These are phyloP conservation scores for Drosophila fungiperda DNA, from an alignment of 2,888 invertebrate genomes.

Conservation along the genomic window DNA sequence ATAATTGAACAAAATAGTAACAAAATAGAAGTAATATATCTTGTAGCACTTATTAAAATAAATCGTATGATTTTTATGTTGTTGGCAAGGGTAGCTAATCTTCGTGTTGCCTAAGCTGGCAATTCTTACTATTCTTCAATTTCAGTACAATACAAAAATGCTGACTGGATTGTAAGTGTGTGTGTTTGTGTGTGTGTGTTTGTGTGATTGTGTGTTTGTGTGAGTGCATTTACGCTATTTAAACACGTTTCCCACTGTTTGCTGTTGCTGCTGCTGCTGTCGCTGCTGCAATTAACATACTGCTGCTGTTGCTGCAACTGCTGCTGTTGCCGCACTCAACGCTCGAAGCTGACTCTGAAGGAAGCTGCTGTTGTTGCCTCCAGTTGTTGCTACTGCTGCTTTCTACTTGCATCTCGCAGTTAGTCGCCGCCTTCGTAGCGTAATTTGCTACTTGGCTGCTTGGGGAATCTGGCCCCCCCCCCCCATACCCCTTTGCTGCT, in stretches of 20 bases:
- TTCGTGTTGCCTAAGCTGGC: neutral
- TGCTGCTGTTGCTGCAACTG: constrained; percentile 24
- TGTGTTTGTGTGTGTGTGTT: neutral
- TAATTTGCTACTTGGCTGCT: constrained; percentile 78
- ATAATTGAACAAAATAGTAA: too few relatives aligned
- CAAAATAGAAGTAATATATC: too few relatives aligned
- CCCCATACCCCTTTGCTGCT: neutral
- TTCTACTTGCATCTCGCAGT: constrained; percentile 66
- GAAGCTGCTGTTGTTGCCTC: constrained; percentile 23
- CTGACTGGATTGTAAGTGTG: constrained; percentile 12
- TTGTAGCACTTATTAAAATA: too few relatives aligned
- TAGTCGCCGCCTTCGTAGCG: constrained; percentile 64
- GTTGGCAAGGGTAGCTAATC: neutral
- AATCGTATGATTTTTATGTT: too few relatives aligned
- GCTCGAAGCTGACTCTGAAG: constrained; percentile 53
- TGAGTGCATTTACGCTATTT: constrained; percentile 65
- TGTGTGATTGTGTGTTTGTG: constrained; percentile 16
- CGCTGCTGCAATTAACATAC: constrained; percentile 62
- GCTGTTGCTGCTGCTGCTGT: constrained; percentile 53
- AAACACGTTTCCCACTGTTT: constrained; percentile 70
- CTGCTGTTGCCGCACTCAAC: constrained; percentile 35
- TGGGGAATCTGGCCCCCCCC: constrained; percentile 7
- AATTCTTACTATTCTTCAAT: constrained; percentile 56
- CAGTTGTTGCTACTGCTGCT: constrained; percentile 34
- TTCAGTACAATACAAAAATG: constrained; percentile 52